Percentiles rank a stretch among this genome's conserved stretches.
phyloP scores from a whole-genome alignment of 2,797 vertebrate species.

The Hyperoplus lanceolatus region DNA sequence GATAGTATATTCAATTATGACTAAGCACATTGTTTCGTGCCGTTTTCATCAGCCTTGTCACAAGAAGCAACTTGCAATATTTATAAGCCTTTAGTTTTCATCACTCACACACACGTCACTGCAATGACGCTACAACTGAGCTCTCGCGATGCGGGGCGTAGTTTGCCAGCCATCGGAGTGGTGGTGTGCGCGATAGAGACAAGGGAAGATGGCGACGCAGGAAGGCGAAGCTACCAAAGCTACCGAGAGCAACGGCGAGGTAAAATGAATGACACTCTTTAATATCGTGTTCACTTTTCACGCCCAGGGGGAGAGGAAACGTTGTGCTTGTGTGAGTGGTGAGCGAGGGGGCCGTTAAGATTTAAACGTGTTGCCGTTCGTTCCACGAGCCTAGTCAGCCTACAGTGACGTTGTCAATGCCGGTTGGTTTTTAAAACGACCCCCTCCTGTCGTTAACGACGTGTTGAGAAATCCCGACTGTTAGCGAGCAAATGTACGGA shows the following conservation, averaged over 20 bases:
- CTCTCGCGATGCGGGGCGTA: conserved; percentile 76
- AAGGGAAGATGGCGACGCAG: conserved; percentile 90
- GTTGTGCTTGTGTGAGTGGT: background rate
- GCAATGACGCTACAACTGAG: conserved; percentile 26
- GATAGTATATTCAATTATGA: background rate
- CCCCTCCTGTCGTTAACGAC: conserved; percentile 57
- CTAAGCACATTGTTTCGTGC: conserved; percentile 10
- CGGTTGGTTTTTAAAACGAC: conserved; percentile 81
- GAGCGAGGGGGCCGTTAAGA: background rate
- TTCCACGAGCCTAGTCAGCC: conserved; percentile 37
- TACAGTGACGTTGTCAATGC: conserved; percentile 80
- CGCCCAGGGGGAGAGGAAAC: accelerated
- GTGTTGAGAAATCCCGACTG: conserved; percentile 33
- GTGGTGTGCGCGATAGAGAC: conserved; percentile 81
- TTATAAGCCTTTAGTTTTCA: conserved; percentile 3
- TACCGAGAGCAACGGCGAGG: conserved; percentile 87
- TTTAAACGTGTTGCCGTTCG: conserved; percentile 22
- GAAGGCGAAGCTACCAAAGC: conserved; percentile 80
- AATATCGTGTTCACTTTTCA: background rate
- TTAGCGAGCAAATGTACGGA: background rate
- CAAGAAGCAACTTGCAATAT: conserved; percentile 21
- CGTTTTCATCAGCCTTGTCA: conserved; percentile 24
- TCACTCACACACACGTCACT: conserved; percentile 35
- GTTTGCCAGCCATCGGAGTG: conserved; percentile 70
- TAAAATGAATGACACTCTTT: conserved; percentile 77